Evolutionary conservation across 2,888 invertebrate species (phyloP).

Genomic region (Tetrapedia diversipes): DNA sequence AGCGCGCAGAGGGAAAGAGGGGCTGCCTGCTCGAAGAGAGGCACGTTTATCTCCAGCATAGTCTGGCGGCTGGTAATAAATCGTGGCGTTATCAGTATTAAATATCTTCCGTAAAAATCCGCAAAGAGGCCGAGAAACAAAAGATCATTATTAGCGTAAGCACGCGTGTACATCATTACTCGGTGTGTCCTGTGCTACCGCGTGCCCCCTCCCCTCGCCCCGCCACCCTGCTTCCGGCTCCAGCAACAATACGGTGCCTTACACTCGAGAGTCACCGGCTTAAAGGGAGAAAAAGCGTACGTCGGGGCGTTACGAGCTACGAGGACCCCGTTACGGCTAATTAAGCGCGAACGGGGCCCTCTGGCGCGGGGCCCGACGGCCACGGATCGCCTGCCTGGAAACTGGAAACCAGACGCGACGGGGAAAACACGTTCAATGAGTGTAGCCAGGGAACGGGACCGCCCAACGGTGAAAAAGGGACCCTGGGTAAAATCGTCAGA

Average conservation of each 20-base stretch:
- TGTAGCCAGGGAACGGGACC: too few species aligned
- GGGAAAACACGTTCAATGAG: slow-evolving; percentile 22
- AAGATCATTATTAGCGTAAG: slow-evolving; percentile 64
- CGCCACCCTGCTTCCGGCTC: slow-evolving; percentile 65
- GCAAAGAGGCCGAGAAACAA: slow-evolving; percentile 54
- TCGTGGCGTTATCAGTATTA: slow-evolving; percentile 53
- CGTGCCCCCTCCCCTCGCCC: slow-evolving; percentile 46
- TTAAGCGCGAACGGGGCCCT: slow-evolving; percentile 61
- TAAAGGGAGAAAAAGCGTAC: slow-evolving; percentile 53
- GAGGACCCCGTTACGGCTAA: slow-evolving; percentile 67
- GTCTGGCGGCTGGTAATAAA: slow-evolving; percentile 52
- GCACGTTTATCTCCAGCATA: slow-evolving; percentile 41
- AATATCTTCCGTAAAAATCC: slow-evolving; percentile 56
- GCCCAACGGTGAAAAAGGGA: slow-evolving; percentile 25
- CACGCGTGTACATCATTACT: slow-evolving; percentile 64
- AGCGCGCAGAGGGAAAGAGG: not conserved
- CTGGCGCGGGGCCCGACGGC: slow-evolving; percentile 40
- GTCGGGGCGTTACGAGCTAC: slow-evolving; percentile 60
- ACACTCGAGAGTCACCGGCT: slow-evolving; percentile 52
- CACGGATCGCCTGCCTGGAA: slow-evolving; percentile 59
- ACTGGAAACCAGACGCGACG: slow-evolving; percentile 58
- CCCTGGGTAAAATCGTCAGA: slow-evolving; percentile 66
- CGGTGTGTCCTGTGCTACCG: slow-evolving; percentile 40
- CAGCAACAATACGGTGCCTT: slow-evolving; percentile 50
- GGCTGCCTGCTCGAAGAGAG: not conserved